Evolutionary conservation across 2,113 vertebrate genomes (phyloP).

Genomic region (Telmatochromis bifrenatus): DNA sequence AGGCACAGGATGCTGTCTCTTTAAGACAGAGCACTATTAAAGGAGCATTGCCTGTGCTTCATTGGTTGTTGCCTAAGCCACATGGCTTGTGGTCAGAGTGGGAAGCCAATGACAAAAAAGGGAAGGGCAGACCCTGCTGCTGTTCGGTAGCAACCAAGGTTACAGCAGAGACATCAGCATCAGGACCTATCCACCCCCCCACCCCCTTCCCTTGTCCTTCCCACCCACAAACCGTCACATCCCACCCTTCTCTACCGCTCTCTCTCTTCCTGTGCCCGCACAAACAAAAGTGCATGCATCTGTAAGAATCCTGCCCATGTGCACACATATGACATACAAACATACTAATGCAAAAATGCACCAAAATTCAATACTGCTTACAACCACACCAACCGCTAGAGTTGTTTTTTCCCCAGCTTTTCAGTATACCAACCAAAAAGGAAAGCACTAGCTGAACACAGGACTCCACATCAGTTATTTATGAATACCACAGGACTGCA

Average conservation of each 20-base stretch:
- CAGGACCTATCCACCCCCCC: constrained; percentile 48
- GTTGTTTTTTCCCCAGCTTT: rapidly evolving
- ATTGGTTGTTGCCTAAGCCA: constrained; percentile 65
- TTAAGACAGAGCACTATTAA: constrained; percentile 60
- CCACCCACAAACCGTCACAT: constrained; percentile 22
- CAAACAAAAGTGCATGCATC: constrained; percentile 10
- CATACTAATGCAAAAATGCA: neutral
- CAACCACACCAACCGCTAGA: neutral
- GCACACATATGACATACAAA: neutral
- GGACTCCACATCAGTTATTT: neutral
- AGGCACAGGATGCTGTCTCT: constrained; percentile 38
- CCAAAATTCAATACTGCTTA: neutral
- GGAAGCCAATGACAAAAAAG: constrained; percentile 66
- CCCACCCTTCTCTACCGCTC: neutral
- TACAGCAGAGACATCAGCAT: constrained; percentile 74
- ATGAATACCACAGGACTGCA: neutral
- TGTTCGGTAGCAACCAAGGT: constrained; percentile 78
- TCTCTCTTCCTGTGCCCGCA: neutral
- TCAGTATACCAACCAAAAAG: neutral
- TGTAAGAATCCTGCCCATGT: neutral
- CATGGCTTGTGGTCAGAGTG: constrained; percentile 67
- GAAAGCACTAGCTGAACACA: neutral
- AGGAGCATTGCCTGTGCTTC: constrained; percentile 37
- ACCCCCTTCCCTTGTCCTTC: neutral
- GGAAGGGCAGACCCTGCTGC: constrained; percentile 71